Percentiles rank a stretch among this genome's conserved stretches.
Evolutionary conservation across 1,140 invertebrate species (phyloP).

Genomic region (Adoxophyes honmai): DNA sequence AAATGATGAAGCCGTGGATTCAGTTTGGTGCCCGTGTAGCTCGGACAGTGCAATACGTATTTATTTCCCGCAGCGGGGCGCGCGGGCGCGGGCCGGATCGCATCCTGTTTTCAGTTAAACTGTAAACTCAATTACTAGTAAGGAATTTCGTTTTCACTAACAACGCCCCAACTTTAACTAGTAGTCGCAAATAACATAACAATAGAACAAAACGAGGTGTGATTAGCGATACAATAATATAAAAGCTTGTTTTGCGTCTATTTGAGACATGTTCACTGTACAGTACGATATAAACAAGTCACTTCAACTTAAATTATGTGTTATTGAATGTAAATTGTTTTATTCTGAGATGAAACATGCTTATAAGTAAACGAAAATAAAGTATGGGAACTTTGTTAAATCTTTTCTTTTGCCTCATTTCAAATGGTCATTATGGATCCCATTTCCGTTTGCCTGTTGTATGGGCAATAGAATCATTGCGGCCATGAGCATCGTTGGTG

Average conservation of each 20-base stretch:
- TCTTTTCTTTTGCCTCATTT: conserved; percentile 35
- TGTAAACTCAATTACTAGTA: conserved; percentile 12
- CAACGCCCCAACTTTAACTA: conserved; percentile 40
- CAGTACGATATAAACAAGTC: conserved; percentile 63
- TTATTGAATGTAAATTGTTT: conserved; percentile 75
- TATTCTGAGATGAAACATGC: conserved; percentile 72
- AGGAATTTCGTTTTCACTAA: conserved; percentile 54
- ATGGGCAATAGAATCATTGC: too few species aligned
- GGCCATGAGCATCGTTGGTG: too few species aligned
- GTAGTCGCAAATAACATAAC: conserved; percentile 38
- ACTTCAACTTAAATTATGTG: conserved; percentile 72
- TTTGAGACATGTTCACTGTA: conserved; percentile 39
- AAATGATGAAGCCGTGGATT: conserved; percentile 34
- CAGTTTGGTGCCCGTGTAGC: conserved; percentile 19
- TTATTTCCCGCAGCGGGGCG: conserved; percentile 44
- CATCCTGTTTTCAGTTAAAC: conserved; percentile 12
- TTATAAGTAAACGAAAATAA: conserved; percentile 76
- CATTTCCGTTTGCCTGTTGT: too few species aligned
- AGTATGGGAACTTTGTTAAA: conserved; percentile 70
- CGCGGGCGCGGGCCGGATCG: not conserved
- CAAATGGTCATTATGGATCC: not conserved
- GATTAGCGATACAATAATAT: conserved; percentile 28
- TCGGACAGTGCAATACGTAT: conserved; percentile 68
- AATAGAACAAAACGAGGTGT: conserved; percentile 26
- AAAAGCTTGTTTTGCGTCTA: conserved; percentile 34